Percentiles rank a stretch among this genome's conserved stretches.
phyloP scores from a whole-genome alignment of 2,113 vertebrate genomes.

The Mungos mungo region DNA sequence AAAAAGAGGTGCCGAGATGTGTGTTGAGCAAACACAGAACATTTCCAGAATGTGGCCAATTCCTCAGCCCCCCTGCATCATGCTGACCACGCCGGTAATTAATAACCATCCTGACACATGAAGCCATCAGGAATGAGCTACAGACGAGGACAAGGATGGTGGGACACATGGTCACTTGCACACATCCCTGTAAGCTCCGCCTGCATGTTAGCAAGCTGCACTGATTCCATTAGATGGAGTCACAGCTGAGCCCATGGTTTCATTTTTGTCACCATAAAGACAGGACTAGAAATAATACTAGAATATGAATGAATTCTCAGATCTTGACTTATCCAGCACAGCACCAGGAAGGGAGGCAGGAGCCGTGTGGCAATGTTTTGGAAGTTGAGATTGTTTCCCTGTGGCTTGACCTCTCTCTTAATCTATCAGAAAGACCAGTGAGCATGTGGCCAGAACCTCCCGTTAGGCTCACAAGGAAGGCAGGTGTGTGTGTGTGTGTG shows the following conservation, averaged over 20 bases:
- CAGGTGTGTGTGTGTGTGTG: not conserved
- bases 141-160: not conserved
- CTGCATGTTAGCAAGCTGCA: not conserved
- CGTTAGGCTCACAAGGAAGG: constrained; percentile 54
- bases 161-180: not conserved
- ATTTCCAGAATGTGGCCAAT: not conserved
- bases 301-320: constrained; percentile 77
- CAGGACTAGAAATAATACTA: constrained; percentile 56
- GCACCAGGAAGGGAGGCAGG: constrained; percentile 54
- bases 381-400: constrained; percentile 80
- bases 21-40: not conserved
- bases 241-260: constrained; percentile 57
- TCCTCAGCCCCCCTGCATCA: not conserved
- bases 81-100: constrained; percentile 27
- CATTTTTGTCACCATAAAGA: constrained; percentile 64
- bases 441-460: constrained; percentile 65
- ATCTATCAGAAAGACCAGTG: constrained; percentile 73
- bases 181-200: not conserved
- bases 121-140: not conserved
- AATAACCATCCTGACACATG: constrained; percentile 31
- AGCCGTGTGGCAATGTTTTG: constrained; percentile 38
- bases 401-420: constrained; percentile 75
- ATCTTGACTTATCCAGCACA: constrained; percentile 71
- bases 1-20: not conserved
- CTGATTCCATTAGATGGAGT: constrained; percentile 41